Evolutionary conservation across 2,797 vertebrate species (phyloP), one percentile per base, ranked within the genome.

Genomic region (Ceryle rudis): DNA sequence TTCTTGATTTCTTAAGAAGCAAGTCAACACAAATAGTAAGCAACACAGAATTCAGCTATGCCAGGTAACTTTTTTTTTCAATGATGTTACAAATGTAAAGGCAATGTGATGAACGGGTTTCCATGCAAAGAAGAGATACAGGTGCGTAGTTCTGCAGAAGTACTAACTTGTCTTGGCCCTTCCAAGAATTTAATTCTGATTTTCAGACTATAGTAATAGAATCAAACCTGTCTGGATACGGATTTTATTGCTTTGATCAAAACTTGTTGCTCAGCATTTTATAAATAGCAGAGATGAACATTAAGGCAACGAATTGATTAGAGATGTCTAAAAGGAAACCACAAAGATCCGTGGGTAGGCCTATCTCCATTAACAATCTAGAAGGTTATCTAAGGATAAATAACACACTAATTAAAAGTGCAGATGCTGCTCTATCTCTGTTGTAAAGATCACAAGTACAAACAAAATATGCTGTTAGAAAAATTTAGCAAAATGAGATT

Each of bases 361-460:
- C 77, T 94, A 95, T 95, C 93, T 94, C 61, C 55, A 96, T 78
- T 74, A 95, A 52, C 58, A 54, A 95, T 95, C 93, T 95, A 89
- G 64, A 94, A 94, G 94, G 93, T 96, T 96, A 97, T 82, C 81
- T 97, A 74, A 90, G 95, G 88, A 94, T 90, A 95, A 95, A 90
- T 49, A 95, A 61, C 39, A 57, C 25, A n/a, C 54, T 96, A 95
- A 96, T 92, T 92, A 91, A 71, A 92, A 86, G 72, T 74, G 57
- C 64, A 95, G 86, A 92, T 80, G 91, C 77, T 85, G 67, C 41
- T 75, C 77, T 74, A 65, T 54, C 67, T 75, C 62, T 60, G 78
- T 72, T 17, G 6, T 89, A 89, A 90, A 95, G 83, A 80, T 67
- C 89, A 87, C 61, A 74, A 88, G 80, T 44, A 55, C 18, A 70